Evolutionary conservation across 2,888 invertebrate species (phyloP).

Genomic region (Phyto melanocephala): DNA sequence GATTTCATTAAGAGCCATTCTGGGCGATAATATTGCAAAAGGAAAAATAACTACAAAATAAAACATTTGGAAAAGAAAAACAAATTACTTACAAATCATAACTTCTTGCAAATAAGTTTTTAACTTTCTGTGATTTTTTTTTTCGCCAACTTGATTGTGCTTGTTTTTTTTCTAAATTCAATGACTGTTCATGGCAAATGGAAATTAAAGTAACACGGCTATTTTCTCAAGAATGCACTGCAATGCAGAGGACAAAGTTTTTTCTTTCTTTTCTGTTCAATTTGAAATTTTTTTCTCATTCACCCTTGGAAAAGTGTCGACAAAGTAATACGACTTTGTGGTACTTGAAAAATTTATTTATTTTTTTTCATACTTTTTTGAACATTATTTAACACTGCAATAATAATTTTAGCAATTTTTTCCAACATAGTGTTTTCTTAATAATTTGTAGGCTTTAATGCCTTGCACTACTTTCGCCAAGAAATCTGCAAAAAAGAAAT

Average conservation of each 20-base stretch:
- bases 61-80: slow-evolving; percentile 7
- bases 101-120: slow-evolving; percentile 38
- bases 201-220: slow-evolving; percentile 61
- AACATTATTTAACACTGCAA: slow-evolving; percentile 64
- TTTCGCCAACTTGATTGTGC: background rate
- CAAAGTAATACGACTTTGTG: slow-evolving; percentile 60
- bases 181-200: slow-evolving; percentile 55
- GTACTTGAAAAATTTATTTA: slow-evolving; percentile 60
- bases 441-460: slow-evolving; percentile 57
- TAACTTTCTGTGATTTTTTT: background rate
- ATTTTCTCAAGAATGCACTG: slow-evolving; percentile 65
- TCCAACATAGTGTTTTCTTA: slow-evolving; percentile 43
- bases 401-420: slow-evolving; percentile 52
- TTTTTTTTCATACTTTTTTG: slow-evolving; percentile 10
- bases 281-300: background rate
- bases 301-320: slow-evolving; percentile 48
- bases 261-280: slow-evolving; percentile 11
- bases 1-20: slow-evolving; percentile 54
- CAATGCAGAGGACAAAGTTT: slow-evolving; percentile 65
- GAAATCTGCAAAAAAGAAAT: background rate
- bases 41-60: background rate
- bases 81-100: slow-evolving; percentile 61
- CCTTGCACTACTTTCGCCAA: slow-evolving; percentile 34
- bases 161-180: background rate
- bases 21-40: background rate